Conservation (phyloP, 2,797 vertebrate species). For the Onychomys leucogaster region DNA sequence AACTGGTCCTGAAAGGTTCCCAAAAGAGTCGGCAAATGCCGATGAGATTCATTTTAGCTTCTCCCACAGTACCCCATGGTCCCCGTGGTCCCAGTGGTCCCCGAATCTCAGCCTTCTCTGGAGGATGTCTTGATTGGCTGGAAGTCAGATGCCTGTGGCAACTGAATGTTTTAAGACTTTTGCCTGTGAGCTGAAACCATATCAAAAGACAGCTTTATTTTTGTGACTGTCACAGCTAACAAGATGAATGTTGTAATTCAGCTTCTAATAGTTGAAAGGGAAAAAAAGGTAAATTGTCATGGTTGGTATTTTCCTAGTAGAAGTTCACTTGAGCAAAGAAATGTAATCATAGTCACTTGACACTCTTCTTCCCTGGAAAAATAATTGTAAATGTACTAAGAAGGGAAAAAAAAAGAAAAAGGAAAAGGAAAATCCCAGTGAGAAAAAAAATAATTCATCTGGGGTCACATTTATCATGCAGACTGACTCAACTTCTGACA, state of each 20-base stretch:
- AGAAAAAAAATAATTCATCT: conserved; percentile 18
- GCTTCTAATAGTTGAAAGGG: not conserved
- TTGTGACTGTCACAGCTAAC: conserved; percentile 11
- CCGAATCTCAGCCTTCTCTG: not conserved
- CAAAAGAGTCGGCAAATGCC: not conserved
- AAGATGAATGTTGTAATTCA: conserved; percentile 22
- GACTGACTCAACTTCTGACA: conserved; percentile 32
- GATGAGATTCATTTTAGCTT: not conserved
- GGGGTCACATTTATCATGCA: conserved; percentile 1
- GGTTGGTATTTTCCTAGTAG: conserved; percentile 51
- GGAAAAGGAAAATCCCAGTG: not conserved
- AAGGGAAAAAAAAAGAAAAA: not conserved
- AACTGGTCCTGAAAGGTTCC: conserved; percentile 36
- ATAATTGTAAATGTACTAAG: conserved; percentile 54
- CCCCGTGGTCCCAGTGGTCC: too few species aligned
- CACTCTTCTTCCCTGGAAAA: conserved; percentile 58
- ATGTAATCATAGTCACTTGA: conserved; percentile 27
- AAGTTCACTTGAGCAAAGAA: conserved; percentile 58
- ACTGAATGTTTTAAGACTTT: conserved; percentile 36
- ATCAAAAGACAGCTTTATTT: conserved; percentile 34
- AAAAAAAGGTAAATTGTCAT: conserved; percentile 22
- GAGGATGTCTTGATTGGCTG: not conserved
- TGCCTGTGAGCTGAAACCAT: not conserved
- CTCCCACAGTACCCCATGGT: not conserved
- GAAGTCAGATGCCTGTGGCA: not conserved